Base-by-base conservation (phyloP, 2,888 invertebrate species). In the Autographa pulchrina region DNA sequence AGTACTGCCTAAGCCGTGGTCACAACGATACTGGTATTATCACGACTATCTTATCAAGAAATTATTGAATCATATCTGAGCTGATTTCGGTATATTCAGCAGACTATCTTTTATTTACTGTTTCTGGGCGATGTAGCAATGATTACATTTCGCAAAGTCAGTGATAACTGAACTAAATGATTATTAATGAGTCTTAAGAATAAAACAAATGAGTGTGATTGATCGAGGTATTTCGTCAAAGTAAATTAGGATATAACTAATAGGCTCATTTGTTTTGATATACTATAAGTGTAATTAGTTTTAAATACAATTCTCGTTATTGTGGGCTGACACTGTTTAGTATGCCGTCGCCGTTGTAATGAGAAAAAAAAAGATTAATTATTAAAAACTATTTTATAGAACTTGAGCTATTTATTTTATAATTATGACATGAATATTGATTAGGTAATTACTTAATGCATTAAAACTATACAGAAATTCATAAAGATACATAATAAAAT, bases 11-110 rank as follows among this genome's bases (percentile, higher is more conserved):
- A 65, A 58, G 56, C 70, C 68, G 68, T 41, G 70, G 77, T 35
- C 80, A 69, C 77, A 80, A 83, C 84, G 71, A 75, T 75, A 82
- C 82, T 84, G 69, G 18, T 64, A 58, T 85, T 89, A 89, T 89
- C 88, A 18, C 14, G 62, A 16, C 65, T 88, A 89, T 92, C 92
- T 93, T 91, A 92, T 93, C 78, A 82, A 80, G 87, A 88, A 89
- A 86, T 89, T 84, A 78, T 83, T 86, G 86, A 88, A 88, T 78
- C 75, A 73, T 56, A 75, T 59, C 20, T 60, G 62, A 75, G 62
- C n/a, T n/a, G 59, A 71, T 71, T 78, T 70, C 75, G 62, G 48
- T 75, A 64, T 67, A 68, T 78, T 78, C 43, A 65, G 68, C 62
- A 66, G 68, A 66, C 78, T 62, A 66, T 59, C 59, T 54, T 31